Base-by-base conservation (phyloP, 2,888 invertebrate genomes). In the Torymus auratus region DNA sequence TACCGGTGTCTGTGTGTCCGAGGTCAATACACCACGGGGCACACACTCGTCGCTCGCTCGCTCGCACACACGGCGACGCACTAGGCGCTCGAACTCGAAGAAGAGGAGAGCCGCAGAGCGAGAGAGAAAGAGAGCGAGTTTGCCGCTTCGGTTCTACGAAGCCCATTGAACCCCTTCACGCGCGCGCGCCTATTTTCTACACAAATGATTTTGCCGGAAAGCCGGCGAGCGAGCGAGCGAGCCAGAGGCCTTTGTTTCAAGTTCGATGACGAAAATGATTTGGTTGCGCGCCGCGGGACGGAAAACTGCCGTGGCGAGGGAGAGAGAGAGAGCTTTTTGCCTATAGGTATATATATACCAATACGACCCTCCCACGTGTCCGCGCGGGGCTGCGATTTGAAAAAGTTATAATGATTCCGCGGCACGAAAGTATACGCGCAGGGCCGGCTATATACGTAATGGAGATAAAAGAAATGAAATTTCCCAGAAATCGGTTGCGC, bases 1-100 rank as follows among this genome's bases (percentile, higher is more conserved):
- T 28, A n/a, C 15, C 17, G 58, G 10, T 69, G 56, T 17, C 60
- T 53, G 55, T 17, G 55, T 62, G 70, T 52, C 17, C 71, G 69
- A 80, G 82, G 82, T 82, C 80, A 82, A 77, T 80, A 82, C 74
- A 82, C 82, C 80, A 79, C 69, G 73, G 50, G 70, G 15, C 76
- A 62, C 60, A 61, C 2, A 67, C 62, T 72, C 72, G 74, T 67
- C 70, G 73, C 53, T 28, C 28, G 28, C 28, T 28, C 28, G 3
- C 28, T 28, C 28, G 28, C 28, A 28, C 28, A 28, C 28, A 28
- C 28, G 28, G 7, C 28, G 28, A 28, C 28, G 28, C 28, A 28
- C 28, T 28, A 28, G 28, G 28, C 28, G 28, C 28, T 28, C 82
- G 65, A 76, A 82, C 73, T 73, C 56, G 80, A 67, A 73, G 75